Conservation (phyloP, 2,113 vertebrate genomes). For the Cinclus cinclus region DNA sequence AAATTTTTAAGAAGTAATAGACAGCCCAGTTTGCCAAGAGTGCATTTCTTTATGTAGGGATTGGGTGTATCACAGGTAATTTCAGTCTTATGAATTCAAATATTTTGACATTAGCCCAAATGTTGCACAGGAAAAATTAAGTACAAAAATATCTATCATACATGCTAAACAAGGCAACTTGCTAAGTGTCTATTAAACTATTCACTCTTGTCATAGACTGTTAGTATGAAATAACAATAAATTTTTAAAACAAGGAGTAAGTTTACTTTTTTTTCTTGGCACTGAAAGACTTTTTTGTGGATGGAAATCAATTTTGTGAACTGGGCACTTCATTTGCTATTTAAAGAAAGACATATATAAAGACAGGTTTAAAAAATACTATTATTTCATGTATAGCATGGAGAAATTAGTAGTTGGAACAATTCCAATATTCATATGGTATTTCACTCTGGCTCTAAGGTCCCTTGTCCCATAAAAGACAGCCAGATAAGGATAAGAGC, state of each 20-base stretch:
- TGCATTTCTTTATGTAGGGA: neutral
- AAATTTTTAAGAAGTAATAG: neutral
- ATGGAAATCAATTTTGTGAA: slow-evolving; percentile 11
- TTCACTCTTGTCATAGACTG: neutral
- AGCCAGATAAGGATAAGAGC: neutral
- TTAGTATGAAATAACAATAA: neutral
- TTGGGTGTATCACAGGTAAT: neutral
- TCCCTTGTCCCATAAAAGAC: neutral
- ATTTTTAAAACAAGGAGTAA: neutral
- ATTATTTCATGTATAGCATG: neutral
- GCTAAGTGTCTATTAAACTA: neutral
- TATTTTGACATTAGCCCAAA: neutral
- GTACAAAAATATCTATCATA: neutral
- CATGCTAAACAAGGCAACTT: neutral
- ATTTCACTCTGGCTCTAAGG: neutral
- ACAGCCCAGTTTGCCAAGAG: neutral
- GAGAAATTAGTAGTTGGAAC: neutral
- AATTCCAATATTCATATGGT: neutral
- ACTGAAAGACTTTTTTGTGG: neutral
- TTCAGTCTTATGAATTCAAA: neutral
- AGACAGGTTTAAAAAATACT: neutral
- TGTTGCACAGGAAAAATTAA: neutral
- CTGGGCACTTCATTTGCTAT: slow-evolving; percentile 7
- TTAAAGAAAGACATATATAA: slow-evolving; percentile 12
- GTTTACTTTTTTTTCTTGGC: neutral